A percentile compares a stretch with the other conserved stretches of the same genome.
phyloP scores from a whole-genome alignment of 2,113 vertebrate genomes.

The Picathartes gymnocephalus region DNA sequence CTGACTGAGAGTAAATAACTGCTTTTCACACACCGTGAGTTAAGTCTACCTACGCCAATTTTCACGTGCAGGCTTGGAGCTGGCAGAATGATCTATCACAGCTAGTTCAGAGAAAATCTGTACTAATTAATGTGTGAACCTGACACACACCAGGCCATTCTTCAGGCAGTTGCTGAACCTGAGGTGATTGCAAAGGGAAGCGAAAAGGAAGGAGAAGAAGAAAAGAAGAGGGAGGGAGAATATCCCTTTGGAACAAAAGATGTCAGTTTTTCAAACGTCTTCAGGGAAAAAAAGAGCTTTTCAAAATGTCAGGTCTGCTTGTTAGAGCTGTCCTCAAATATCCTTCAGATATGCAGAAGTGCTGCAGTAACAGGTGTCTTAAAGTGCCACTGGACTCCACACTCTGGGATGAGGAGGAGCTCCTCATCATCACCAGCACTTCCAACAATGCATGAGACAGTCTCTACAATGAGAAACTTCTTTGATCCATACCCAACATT shows the following conservation, averaged over 20 bases:
- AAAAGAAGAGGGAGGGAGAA: constrained; percentile 15
- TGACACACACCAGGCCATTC: constrained; percentile 5
- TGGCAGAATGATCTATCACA: constrained; percentile 40
- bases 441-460: neutral
- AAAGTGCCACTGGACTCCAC: neutral
- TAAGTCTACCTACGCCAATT: neutral
- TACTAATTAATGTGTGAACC: constrained; percentile 50
- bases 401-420: neutral
- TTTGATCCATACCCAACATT: neutral
- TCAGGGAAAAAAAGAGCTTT: neutral
- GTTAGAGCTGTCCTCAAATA: constrained; percentile 15
- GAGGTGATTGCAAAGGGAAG: constrained; percentile 15
- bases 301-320: neutral
- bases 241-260: constrained; percentile 26
- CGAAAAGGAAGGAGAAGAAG: constrained; percentile 17
- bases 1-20: constrained; percentile 30
- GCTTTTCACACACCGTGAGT: neutral
- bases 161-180: constrained; percentile 30
- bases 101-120: constrained; percentile 29
- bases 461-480: neutral
- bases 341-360: constrained; percentile 11
- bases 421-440: neutral
- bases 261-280: constrained; percentile 4
- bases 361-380: neutral
- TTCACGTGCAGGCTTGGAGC: neutral